A percentile compares a stretch with the other conserved stretches of the same genome.
Conservation (phyloP, 23 tunicate species). For the Ciona savignyi region DNA sequence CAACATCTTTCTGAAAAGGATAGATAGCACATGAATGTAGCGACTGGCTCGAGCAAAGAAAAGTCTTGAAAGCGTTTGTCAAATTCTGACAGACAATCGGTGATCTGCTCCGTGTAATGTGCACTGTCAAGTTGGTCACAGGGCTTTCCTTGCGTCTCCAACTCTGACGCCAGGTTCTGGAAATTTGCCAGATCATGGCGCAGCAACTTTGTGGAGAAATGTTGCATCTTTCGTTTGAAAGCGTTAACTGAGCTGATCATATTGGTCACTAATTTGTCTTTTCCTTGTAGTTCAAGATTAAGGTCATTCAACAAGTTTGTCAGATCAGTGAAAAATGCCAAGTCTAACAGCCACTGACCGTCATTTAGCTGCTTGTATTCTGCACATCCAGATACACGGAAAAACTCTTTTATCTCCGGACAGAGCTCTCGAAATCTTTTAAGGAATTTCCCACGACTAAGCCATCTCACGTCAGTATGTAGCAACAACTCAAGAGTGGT, state of each 20-base stretch:
- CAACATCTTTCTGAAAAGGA: background rate
- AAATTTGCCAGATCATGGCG: conserved; percentile 13
- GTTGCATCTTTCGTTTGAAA: conserved; percentile 10
- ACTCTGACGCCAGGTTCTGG: conserved; percentile 2
- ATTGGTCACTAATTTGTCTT: background rate
- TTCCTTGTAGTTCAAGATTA: conserved; percentile 20
- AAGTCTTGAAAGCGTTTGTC: conserved; percentile 7
- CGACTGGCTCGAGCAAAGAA: conserved; percentile 8
- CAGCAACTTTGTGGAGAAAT: background rate
- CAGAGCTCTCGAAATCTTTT: conserved; percentile 1
- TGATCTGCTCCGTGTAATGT: conserved; percentile 6
- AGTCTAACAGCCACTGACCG: conserved; percentile 7
- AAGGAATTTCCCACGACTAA: conserved; percentile 9
- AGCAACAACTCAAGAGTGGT: conserved; percentile 8
- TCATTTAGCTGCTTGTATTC: conserved; percentile 6
- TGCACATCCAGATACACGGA: background rate
- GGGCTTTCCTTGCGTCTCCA: conserved; percentile 2
- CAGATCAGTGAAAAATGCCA: conserved; percentile 4
- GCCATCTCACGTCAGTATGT: conserved; percentile 22
- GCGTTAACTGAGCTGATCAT: conserved; percentile 11
- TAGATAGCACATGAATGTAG: conserved; percentile 6
- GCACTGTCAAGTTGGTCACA: conserved; percentile 6
- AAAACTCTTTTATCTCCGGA: conserved; percentile 4
- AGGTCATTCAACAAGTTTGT: background rate
- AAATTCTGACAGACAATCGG: background rate